Base-by-base conservation (phyloP, 2,888 invertebrate species). In the Balanococcus diminutus region DNA sequence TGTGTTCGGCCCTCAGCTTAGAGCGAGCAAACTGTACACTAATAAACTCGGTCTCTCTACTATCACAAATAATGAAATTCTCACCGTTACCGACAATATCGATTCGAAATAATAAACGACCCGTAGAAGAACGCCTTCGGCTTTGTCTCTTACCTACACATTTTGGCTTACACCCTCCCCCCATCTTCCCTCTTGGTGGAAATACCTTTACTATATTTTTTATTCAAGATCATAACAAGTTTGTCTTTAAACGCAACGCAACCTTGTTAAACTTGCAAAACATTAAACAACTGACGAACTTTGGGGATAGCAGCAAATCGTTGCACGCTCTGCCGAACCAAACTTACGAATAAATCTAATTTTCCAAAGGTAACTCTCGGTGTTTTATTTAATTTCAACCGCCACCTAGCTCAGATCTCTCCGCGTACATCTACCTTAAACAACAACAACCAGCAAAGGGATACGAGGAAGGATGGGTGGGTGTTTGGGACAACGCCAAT, bases 91-190 rank as follows among this genome's bases (percentile, higher is more conserved):
- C 56, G 16, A 72, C 28, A 28, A 72, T 72, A 72, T 72, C 67
- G 67, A 72, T 72, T 72, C 67, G 67, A 72, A 72, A 72, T 72
- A 72, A 72, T 72, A 72, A 72, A 72, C 67, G 67, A 72, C 67
- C 67, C 67, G 67, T 72, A 72, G 28, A 72, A 72, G 28, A 72
- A 72, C 31, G 67, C 67, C 67, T 8, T 14, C 31, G 31, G 67
- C 67, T 28, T 72, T 72, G 67, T 72, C 67, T n/a, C n/a, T n/a
- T 72, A 31, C 11, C 28, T 28, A 14, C 14, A 22, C 16, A 72
- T 19, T 19, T 8, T 11, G 11, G 39, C 6, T 8, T 39, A 39
- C n/a, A 42, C 42, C 11, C 5, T 11, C 42, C 1, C 5, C 8
- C 11, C 11, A 2, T 42, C 42, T n/a, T n/a, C n/a, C n/a, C n/a